phyloP scores from a whole-genome alignment of 2,113 vertebrate genomes.

The Paramormyrops kingsleyae region DNA sequence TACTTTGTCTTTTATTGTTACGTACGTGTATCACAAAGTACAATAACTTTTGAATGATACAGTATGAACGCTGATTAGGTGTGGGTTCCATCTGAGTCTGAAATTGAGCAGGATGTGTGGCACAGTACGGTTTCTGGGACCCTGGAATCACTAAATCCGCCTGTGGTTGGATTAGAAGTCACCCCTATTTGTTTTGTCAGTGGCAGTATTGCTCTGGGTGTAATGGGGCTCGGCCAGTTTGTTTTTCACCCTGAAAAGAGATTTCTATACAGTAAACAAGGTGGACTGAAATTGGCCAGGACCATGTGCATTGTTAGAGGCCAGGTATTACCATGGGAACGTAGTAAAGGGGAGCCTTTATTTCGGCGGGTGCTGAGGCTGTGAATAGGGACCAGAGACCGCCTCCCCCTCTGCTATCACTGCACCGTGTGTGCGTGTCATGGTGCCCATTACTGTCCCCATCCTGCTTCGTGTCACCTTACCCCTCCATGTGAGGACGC shows the following conservation, averaged over 20 bases:
- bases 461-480: not conserved
- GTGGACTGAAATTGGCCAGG: conserved; percentile 5
- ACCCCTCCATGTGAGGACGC: not conserved
- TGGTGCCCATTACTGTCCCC: not conserved
- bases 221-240: not conserved
- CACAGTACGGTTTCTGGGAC: not conserved
- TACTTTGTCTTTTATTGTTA: not conserved
- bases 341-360: conserved; percentile 2
- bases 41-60: not conserved
- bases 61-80: not conserved
- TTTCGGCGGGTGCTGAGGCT: not conserved
- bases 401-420: not conserved
- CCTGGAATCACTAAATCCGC: not conserved
- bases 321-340: conserved; percentile 9
- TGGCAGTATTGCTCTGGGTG: not conserved
- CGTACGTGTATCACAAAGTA: not conserved
- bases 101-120: not conserved
- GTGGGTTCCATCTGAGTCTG: not conserved
- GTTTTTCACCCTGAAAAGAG: conserved; percentile 23
- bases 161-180: not conserved
- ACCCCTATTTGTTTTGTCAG: conserved; percentile 3
- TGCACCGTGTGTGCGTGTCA: not conserved
- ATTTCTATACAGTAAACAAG: conserved; percentile 15
- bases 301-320: conserved; percentile 12
- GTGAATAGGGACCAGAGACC: not conserved